Conservation (phyloP, 2,888 invertebrate species). For the Campoplex capitator region DNA sequence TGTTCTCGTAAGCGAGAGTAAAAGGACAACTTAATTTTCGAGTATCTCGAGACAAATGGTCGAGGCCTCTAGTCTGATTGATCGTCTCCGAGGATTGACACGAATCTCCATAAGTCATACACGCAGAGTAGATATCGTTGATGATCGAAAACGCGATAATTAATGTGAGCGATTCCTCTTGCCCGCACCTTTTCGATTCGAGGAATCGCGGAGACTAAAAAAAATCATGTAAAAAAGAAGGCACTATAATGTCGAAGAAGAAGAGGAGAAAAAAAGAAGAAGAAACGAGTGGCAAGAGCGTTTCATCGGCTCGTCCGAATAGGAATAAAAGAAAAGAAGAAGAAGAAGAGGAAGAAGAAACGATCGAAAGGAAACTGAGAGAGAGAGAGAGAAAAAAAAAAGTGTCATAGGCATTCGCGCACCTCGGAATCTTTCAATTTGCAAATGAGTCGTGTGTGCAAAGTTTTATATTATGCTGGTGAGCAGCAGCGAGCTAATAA, state of each 20-base stretch:
- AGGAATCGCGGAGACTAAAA: constrained; percentile 14
- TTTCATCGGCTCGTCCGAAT: constrained; percentile 7
- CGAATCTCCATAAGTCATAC: constrained; percentile 45
- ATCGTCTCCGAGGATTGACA: constrained; percentile 39
- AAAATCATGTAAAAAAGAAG: neutral
- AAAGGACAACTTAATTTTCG: constrained; percentile 5
- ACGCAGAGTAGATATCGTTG: constrained; percentile 18
- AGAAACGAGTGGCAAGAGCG: neutral
- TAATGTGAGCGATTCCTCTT: constrained; percentile 31
- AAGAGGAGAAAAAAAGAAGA: neutral
- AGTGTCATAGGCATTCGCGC: constrained; percentile 16
- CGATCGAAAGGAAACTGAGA: neutral
- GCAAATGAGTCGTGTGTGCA: constrained; percentile 55
- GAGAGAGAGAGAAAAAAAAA: constrained; percentile 22
- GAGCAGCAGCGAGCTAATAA: constrained; percentile 1
- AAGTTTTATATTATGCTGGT: constrained; percentile 20
- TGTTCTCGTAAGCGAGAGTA: too few relatives aligned
- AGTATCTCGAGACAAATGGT: neutral
- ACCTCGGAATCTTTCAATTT: constrained; percentile 50
- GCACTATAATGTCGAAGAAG: neutral
- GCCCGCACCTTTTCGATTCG: constrained; percentile 48
- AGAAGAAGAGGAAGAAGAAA: neutral
- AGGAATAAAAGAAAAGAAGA: neutral
- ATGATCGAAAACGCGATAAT: constrained; percentile 42
- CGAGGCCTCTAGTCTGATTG: neutral